Evolutionary conservation across 2,797 vertebrate species (phyloP), one percentile per base, ranked within the genome.

Genomic region (Dermochelys coriacea): DNA sequence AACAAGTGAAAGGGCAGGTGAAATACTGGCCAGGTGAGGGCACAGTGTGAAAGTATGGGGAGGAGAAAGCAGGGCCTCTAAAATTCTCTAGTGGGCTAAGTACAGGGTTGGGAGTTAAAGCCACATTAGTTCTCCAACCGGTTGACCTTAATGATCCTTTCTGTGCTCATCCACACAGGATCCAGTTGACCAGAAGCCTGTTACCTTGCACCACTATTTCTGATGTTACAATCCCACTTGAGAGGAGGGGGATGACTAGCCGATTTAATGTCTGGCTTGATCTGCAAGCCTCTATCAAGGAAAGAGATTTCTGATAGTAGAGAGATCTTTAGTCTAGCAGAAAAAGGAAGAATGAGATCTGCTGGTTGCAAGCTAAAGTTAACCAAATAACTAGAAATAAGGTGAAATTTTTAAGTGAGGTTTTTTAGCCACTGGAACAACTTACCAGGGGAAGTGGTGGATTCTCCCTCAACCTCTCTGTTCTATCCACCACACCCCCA

Each of bases 81-180:
- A 7, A 59, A 59, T 59, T 59, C 3, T 59, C 29, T 59, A 59
- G 59, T 61, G 14, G 6, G 31, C 12, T 16, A 16, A 68, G 29
- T 29, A 4, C 0, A 25, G 45, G 29, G 21, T 14, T 61, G 59
- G 8, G 1, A 80, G 64, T 7, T 64, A 0, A 0, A 82, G 50
- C 57, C 50, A 57, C 10, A 25, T 6, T 47, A 6, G 4, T 34
- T 78, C 6, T 21, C 49, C 34, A 52, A 27, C 64, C 45, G 3
- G 79, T 37, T 5, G n/a, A 1, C 18, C 9, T 61, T 55, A 27
- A 61, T 19, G 50, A 61, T 61, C 3, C 59, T 61, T 34, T 61
- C 29, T 31, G 59, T 31, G 15, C 14, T 16, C 31, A 61, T 57
- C 55, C 5, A 5, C 11, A 57, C 14, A 34, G 31, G 6, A 27